phyloP scores from a whole-genome alignment of 2,113 vertebrate genomes.

The Tachysurus vachellii region DNA sequence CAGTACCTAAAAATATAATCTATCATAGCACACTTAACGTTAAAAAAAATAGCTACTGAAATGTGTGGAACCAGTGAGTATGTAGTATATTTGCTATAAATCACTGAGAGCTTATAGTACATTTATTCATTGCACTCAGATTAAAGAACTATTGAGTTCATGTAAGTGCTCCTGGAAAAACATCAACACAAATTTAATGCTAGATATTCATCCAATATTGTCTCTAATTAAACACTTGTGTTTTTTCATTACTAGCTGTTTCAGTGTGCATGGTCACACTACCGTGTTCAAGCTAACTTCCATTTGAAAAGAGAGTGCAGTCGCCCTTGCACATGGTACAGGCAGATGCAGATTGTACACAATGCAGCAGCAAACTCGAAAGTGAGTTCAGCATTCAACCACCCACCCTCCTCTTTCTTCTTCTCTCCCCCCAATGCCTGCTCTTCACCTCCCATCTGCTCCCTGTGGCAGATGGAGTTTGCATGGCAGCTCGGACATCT shows the following conservation, averaged over 20 bases:
- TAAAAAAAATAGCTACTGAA: not conserved
- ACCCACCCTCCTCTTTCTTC: constrained; percentile 39
- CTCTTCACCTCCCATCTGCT: constrained; percentile 60
- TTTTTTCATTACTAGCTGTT: not conserved
- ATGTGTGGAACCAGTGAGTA: not conserved
- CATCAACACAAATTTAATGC: not conserved
- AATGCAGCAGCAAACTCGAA: constrained; percentile 65
- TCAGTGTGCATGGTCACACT: not conserved
- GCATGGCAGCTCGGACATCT: constrained; percentile 73
- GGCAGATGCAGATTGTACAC: constrained; percentile 52
- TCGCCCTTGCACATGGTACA: constrained; percentile 44
- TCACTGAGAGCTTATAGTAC: not conserved
- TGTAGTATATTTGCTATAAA: not conserved
- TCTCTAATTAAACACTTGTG: not conserved
- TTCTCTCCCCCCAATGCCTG: constrained; percentile 11
- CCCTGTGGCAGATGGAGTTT: constrained; percentile 70
- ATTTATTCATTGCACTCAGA: not conserved
- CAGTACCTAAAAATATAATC: not conserved
- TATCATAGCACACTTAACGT: not conserved
- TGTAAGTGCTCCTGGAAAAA: not conserved
- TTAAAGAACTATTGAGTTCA: not conserved
- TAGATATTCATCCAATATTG: not conserved
- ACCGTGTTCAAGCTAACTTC: not conserved
- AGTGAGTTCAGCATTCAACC: constrained; percentile 51
- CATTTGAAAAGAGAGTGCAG: constrained; percentile 54